phyloP scores from a whole-genome alignment of 2,888 invertebrate genomes.

The Ophion ventricosus region DNA sequence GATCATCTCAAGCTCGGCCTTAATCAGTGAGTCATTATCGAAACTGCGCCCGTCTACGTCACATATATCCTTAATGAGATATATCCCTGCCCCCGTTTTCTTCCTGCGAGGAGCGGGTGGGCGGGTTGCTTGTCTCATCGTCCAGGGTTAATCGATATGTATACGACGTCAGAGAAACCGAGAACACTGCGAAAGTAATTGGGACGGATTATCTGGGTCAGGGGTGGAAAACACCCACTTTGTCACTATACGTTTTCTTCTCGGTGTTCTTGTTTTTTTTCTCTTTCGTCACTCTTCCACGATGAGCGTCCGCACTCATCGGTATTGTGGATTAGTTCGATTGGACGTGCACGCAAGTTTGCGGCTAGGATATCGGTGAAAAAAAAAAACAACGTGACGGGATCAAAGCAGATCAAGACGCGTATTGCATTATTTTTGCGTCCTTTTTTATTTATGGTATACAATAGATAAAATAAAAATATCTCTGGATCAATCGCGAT shows the following conservation, averaged over 20 bases:
- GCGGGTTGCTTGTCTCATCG: not conserved
- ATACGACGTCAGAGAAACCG: constrained; percentile 26
- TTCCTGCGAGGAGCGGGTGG: not conserved
- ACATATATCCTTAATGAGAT: constrained; percentile 50
- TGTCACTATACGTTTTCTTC: not conserved
- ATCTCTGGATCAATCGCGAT: too few relatives aligned
- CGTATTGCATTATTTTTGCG: too few relatives aligned
- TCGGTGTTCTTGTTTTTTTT: not conserved
- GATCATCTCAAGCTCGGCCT: constrained; percentile 88
- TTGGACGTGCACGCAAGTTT: not conserved
- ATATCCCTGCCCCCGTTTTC: constrained; percentile 13
- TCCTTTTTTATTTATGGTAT: too few relatives aligned
- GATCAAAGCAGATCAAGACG: not conserved
- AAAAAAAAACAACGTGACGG: constrained; percentile 6
- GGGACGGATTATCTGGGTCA: constrained; percentile 52
- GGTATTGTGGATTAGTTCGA: constrained; percentile 34
- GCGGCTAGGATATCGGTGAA: not conserved
- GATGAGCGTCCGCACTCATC: constrained; percentile 23
- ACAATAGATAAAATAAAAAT: too few relatives aligned
- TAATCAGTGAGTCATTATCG: constrained; percentile 87
- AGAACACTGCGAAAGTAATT: constrained; percentile 43
- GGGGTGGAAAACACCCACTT: constrained; percentile 39
- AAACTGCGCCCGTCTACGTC: constrained; percentile 48
- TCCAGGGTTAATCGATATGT: constrained; percentile 55
- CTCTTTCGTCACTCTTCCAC: not conserved